These are phyloP conservation scores for Branchellion lobata DNA, from an alignment of 2,888 invertebrate genomes.

Conservation along the genomic window DNA sequence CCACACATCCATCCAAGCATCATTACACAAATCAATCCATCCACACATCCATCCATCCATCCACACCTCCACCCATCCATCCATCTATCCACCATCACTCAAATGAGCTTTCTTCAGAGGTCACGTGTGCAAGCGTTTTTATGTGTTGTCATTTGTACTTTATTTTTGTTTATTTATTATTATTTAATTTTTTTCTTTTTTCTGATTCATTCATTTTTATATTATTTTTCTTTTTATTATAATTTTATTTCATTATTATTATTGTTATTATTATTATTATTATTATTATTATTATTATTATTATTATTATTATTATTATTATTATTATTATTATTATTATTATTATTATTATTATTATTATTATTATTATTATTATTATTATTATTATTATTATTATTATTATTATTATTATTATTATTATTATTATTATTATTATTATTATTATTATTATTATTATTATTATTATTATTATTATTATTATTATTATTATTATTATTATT, in stretches of 20 bases:
- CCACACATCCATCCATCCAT: no score
- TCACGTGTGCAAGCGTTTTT: no score
- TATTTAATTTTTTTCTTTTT: neutral
- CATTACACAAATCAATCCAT: no score
- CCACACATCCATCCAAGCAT: no score
- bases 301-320: neutral
- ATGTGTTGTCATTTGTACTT: neutral
- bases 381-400: neutral
- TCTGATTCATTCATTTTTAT: neutral
- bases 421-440: no score
- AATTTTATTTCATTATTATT: neutral
- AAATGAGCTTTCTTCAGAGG: no score
- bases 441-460: no score
- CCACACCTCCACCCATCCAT: no score
- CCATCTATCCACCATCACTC: no score
- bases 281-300: slow-evolving; percentile 5
- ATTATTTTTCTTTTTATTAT: neutral
- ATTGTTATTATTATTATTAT: neutral
- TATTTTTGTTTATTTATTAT: neutral
- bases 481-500: no score
- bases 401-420: neutral
- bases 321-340: neutral
- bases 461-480: no score
- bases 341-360: neutral
- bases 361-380: neutral